phyloP scores from a whole-genome alignment of 2,797 vertebrate genomes.

The Dipus sagitta region DNA sequence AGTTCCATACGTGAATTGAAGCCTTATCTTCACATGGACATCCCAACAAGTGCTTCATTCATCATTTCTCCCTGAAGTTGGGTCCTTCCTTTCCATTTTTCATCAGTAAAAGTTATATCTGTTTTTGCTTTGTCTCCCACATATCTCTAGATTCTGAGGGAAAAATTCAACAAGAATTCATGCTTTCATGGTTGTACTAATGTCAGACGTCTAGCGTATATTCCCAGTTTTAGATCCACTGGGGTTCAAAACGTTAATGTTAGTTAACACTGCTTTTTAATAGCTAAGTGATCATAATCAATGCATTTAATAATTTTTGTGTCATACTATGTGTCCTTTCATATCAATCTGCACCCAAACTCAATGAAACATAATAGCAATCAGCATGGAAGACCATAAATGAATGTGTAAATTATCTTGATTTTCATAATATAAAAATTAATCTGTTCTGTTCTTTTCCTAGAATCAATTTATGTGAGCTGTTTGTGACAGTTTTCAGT shows the following conservation, averaged over 20 bases:
- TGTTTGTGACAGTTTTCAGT: background rate
- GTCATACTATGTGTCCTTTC: background rate
- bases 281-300: background rate
- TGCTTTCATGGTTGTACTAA: background rate
- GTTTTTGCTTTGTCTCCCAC: background rate
- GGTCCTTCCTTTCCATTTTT: background rate
- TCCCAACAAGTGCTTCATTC: background rate
- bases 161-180: background rate
- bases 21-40: background rate
- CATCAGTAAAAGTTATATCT: constrained; percentile 4
- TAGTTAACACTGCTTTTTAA: background rate
- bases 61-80: background rate
- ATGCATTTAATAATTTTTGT: background rate
- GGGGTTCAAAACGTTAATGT: constrained; percentile 11
- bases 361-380: background rate
- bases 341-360: background rate
- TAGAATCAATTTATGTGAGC: background rate
- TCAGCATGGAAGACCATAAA: background rate
- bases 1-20: background rate
- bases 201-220: constrained; percentile 31
- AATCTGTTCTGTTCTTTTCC: background rate
- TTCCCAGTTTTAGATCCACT: background rate
- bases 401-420: background rate
- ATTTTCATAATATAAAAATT: background rate
- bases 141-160: background rate